These are phyloP conservation scores for Forbesichthys agassizii DNA, from an alignment of 2,113 vertebrate species.

Conservation along the genomic window DNA sequence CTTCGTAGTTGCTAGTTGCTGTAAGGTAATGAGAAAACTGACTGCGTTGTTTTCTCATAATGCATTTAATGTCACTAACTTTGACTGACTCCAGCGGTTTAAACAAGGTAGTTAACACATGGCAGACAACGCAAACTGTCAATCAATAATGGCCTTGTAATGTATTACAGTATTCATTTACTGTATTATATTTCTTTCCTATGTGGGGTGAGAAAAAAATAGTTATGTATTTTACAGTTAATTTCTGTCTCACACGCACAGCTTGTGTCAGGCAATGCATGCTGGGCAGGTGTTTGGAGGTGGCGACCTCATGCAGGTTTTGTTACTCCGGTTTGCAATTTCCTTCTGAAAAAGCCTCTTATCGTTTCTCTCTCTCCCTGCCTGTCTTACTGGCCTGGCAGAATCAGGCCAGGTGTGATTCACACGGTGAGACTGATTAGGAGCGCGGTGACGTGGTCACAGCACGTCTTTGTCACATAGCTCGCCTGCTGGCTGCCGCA, in stretches of 20 bases:
- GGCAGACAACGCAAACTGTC: not conserved
- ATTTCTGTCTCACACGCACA: not conserved
- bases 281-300: not conserved
- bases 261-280: not conserved
- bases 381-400: too few species aligned
- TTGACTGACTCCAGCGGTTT: not conserved
- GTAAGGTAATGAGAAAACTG: not conserved
- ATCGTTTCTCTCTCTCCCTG: not conserved
- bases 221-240: not conserved
- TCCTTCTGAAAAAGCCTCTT: not conserved
- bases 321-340: not conserved
- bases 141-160: not conserved
- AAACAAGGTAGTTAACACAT: not conserved
- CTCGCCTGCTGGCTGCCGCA: too few species aligned
- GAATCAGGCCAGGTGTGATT: too few species aligned
- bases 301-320: not conserved
- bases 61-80: not conserved
- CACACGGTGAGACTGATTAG: too few species aligned
- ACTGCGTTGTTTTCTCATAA: slow-evolving; percentile 2
- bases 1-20: slow-evolving; percentile 7
- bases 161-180: not conserved
- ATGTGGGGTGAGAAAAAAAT: not conserved
- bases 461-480: too few species aligned
- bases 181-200: not conserved
- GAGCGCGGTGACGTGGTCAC: too few species aligned